phyloP scores from a whole-genome alignment of 2,888 invertebrate genomes.

The Kryphioiulus occultus region DNA sequence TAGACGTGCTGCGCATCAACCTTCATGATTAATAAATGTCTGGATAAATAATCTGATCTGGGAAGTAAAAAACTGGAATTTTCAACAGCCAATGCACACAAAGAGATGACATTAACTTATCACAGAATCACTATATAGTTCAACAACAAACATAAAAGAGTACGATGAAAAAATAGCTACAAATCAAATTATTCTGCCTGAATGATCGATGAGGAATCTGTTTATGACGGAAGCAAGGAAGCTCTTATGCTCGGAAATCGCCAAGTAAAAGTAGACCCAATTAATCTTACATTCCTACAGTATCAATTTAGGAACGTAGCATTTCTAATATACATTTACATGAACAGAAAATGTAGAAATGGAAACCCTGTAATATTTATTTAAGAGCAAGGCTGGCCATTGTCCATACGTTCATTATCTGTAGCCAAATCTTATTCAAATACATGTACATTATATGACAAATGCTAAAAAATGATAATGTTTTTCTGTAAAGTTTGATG shows the following conservation, averaged over 20 bases:
- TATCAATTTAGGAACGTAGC: not conserved
- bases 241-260: not conserved
- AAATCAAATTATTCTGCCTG: not conserved
- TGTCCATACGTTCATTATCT: not conserved
- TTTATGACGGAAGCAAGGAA: not conserved
- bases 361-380: constrained; percentile 32
- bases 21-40: too few species aligned
- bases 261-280: not conserved
- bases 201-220: not conserved
- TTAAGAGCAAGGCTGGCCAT: not conserved
- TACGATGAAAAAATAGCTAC: not conserved
- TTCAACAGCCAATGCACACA: constrained; percentile 13
- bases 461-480: not conserved
- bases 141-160: constrained; percentile 21
- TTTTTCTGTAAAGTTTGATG: not conserved
- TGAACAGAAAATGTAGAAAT: not conserved
- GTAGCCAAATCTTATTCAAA: not conserved
- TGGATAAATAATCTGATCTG: too few species aligned
- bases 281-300: not conserved
- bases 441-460: not conserved
- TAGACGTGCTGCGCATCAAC: too few species aligned
- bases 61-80: not conserved
- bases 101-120: constrained; percentile 6
- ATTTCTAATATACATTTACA: not conserved
- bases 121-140: constrained; percentile 12